Base-by-base conservation (phyloP, 1,140 invertebrate genomes). In the Meloidogyne floridensis region DNA sequence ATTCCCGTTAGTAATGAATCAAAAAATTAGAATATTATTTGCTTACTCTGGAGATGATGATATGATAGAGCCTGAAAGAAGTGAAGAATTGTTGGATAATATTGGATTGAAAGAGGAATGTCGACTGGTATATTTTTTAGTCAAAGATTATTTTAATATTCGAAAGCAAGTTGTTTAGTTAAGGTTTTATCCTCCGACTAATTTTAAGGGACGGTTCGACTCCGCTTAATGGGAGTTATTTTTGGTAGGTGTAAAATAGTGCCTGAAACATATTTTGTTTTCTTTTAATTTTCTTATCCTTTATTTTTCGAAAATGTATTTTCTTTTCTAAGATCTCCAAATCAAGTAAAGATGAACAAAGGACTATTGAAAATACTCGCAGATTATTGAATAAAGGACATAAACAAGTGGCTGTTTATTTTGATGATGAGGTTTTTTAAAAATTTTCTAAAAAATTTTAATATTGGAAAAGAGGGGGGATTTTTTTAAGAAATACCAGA, bases 1-100 rank as follows among this genome's bases (percentile, higher is more conserved):
- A 11, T 79, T 75, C 10, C 42, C 42, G 42, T 56, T 87, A 43
- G 86, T 85, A 69, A 20, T 81, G 4, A 76, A n/a, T 10, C 51
- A 75, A 54, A 54, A 76, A n/a, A 71, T 85, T 18, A 75, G 72
- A 72, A 42, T 76, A 3, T 32, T 86, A 20, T 53, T 85, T 18
- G 42, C 72, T 13, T 86, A 84, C 54, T 71, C 78, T 10, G 85
- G 85, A 13, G 78, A 84, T 20, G 85, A 86, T 73, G 42, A 51
- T 71, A n/a, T 86, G 7, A 81, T 86, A 75, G 83, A 86, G 69
- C 56, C 72, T 18, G 18, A 53, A 54, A 71, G 85, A 2, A 85
- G 73, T 54, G 43, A 72, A 18, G 85, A 85, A 80, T 85, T 85
- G n/a, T 20, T 53, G n/a, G n/a, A 43, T 13, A 13, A 20, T 5